Evolutionary conservation across 2,888 invertebrate genomes (phyloP), one percentile per base, ranked within the genome.

Genomic region (Zygaena filipendulae): DNA sequence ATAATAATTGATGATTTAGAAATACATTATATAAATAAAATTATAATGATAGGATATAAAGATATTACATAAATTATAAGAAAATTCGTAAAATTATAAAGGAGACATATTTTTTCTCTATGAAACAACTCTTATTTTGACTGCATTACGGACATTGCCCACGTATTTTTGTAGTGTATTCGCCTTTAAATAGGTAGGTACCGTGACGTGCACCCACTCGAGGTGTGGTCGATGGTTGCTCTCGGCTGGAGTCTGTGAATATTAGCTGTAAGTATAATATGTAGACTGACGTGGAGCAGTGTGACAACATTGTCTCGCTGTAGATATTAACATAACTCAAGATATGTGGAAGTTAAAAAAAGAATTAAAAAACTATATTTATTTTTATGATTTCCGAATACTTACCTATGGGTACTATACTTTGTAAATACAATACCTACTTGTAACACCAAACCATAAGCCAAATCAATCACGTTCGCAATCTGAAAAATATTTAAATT

Each of bases 21-120:
- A 12, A 25, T 29, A 32, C 32, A 31, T n/a, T n/a, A 32, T 30
- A 27, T 32, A 16, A 23, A 7, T 16, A 16, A 14, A 9, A 6
- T 16, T 16, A 16, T 16, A 6, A 16, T 16, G 4, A 60, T 57
- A 64, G 51, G 56, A 49, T 48, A 46, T 53, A 53, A 49, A 53
- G 56, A 55, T 59, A 57, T 51, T 58, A 56, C 59, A 50, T 49
- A 52, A 52, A n/a, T n/a, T n/a, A n/a, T n/a, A n/a, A 6, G 16
- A 16, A 16, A 16, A 6, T 6, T 16, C 16, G 16, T 59, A 55
- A 60, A 52, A 55, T 52, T 55, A 6, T 55, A 54, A 68, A 62
- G 77, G 79, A 75, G 79, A 77, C 79, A 79, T 79, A 77, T 79
- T 79, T 77, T 39, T 77, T 74, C 71, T 70, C 70, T 67, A 57